Percentiles rank a stretch among this genome's conserved stretches.
phyloP scores from a whole-genome alignment of 2,888 invertebrate genomes.

The Pammene aurita region DNA sequence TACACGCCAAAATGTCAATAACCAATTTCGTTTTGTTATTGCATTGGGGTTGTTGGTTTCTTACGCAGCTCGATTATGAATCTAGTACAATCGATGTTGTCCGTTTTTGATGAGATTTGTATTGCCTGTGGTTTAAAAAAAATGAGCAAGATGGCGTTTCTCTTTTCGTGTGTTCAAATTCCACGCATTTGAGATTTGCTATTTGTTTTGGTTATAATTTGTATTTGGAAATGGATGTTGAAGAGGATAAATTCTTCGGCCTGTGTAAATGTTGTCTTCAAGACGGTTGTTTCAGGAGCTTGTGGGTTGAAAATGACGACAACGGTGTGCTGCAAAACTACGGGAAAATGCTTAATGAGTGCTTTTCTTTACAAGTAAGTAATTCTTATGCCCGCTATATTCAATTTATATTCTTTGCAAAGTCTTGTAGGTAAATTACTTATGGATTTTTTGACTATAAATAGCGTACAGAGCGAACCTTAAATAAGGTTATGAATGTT shows the following conservation, averaged over 20 bases:
- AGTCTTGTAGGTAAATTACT: neutral
- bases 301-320: constrained; percentile 58
- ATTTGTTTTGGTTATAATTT: constrained; percentile 8
- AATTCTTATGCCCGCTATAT: constrained; percentile 36
- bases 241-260: constrained; percentile 45
- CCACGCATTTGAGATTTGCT: constrained; percentile 30
- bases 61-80: constrained; percentile 8
- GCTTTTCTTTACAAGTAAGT: constrained; percentile 60
- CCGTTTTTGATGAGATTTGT: neutral
- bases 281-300: constrained; percentile 59
- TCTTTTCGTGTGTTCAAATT: constrained; percentile 35
- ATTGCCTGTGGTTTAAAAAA: constrained; percentile 31
- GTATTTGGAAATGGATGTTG: constrained; percentile 23
- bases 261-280: constrained; percentile 66
- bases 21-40: constrained; percentile 43
- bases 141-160: constrained; percentile 28
- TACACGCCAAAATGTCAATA: constrained; percentile 45
- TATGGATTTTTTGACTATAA: too few relatives aligned
- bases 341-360: constrained; percentile 65
- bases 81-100: constrained; percentile 15
- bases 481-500: neutral
- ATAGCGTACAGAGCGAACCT: neutral
- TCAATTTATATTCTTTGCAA: neutral
- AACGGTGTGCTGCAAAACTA: constrained; percentile 58
- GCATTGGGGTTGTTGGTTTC: neutral